Conservation (phyloP, 2,888 invertebrate species). For the Aspidiotus rigidus region DNA sequence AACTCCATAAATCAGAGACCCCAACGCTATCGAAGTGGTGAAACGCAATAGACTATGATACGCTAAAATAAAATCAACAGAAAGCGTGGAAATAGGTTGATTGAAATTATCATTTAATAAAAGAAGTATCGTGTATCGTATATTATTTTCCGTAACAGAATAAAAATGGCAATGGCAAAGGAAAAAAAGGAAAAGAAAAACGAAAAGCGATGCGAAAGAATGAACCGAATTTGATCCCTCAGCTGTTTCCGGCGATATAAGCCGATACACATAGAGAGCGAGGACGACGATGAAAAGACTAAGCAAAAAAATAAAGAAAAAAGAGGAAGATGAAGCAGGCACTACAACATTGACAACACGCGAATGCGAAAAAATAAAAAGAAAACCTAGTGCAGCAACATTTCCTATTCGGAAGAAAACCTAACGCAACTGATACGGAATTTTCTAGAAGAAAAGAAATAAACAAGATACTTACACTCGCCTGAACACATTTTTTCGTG, state of each 20-base stretch:
- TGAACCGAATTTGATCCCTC: background rate
- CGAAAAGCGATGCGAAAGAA: background rate
- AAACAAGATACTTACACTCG: slow-evolving; percentile 33
- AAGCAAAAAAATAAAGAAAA: background rate
- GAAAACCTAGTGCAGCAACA: slow-evolving; percentile 7
- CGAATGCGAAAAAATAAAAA: background rate
- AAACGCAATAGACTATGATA: no score
- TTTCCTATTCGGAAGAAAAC: slow-evolving; percentile 27
- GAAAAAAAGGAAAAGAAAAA: background rate
- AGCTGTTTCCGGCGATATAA: background rate
- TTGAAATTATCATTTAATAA: no score
- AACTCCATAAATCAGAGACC: no score
- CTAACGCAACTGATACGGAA: slow-evolving; percentile 23
- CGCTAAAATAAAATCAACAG: no score
- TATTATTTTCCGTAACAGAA: no score
- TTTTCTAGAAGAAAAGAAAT: slow-evolving; percentile 31
- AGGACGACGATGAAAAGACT: background rate
- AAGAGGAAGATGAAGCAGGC: background rate
- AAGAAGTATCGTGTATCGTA: no score
- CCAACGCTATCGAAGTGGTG: no score
- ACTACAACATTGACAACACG: background rate
- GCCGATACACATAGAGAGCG: background rate
- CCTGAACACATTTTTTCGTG: slow-evolving; percentile 30
- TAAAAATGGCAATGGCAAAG: background rate
- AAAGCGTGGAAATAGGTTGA: no score